Evolutionary conservation across 1,140 invertebrate genomes (phyloP), one percentile per base, ranked within the genome.

Genomic region (Drosophila ercepeae): DNA sequence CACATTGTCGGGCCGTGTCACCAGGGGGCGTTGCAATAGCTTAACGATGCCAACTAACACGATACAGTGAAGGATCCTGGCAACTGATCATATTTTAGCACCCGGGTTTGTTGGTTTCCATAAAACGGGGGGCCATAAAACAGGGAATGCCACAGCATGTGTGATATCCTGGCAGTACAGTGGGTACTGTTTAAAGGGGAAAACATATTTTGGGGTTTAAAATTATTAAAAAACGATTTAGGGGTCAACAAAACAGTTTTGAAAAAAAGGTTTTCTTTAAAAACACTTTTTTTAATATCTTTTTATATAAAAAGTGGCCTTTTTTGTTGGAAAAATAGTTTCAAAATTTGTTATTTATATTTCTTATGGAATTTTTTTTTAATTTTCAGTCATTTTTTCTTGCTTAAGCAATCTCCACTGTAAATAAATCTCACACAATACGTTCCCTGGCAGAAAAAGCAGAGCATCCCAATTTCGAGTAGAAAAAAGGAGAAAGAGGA

Each of bases 341-440:
- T n/a, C n/a, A n/a, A 8, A 25, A 4, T 14, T 9, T 25, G 1
- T 1, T 3, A 11, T 8, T n/a, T 11, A 14, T n/a, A 41, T 41
- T 0, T 19, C 9, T 4, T 1, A 0, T 11, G n/a, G n/a, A n/a
- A n/a, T n/a, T n/a, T n/a, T n/a, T n/a, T n/a, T n/a, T n/a, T n/a
- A n/a, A n/a, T n/a, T n/a, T n/a, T n/a, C n/a, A n/a, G n/a, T n/a
- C n/a, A n/a, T n/a, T n/a, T n/a, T n/a, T n/a, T n/a, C n/a, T n/a
- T n/a, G n/a, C n/a, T n/a, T 7, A 1, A 21, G 0, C 1, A 11
- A 18, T 27, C 4, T 7, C 18, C n/a, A 67, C 63, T 52, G 46
- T 67, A 32, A 76, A 84, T 84, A 84, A 84, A 86, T 84, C 81
- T 79, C 77, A 59, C 67, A 86, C 75, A 79, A 84, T 79, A 84